These are phyloP conservation scores for Nothocercus julius DNA, from an alignment of 2,113 vertebrate species.

Conservation along the genomic window DNA sequence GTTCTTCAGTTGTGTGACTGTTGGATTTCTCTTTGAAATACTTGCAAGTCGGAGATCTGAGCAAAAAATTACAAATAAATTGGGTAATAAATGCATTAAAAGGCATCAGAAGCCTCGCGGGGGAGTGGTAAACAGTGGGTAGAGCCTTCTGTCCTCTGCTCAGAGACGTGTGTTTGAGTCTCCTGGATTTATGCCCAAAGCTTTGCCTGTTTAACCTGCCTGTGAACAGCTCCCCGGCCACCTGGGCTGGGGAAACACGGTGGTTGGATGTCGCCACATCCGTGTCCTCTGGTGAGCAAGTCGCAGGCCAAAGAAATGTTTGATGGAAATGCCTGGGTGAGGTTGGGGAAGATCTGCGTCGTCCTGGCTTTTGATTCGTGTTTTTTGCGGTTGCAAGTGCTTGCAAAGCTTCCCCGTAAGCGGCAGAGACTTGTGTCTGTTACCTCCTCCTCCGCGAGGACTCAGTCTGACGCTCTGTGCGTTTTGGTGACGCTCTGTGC, in stretches of 20 bases:
- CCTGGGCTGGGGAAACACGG: accelerated
- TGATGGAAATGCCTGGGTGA: accelerated
- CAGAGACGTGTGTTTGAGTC: not conserved
- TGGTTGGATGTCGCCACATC: not conserved
- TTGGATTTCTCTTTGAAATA: slow-evolving; percentile 11
- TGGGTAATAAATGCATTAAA: not conserved
- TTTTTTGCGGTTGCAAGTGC: not conserved
- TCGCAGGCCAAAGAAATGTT: not conserved
- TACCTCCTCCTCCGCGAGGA: not conserved
- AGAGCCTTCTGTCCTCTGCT: accelerated
- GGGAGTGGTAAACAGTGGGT: not conserved
- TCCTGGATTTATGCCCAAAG: not conserved
- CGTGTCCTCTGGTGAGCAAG: not conserved
- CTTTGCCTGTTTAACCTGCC: not conserved
- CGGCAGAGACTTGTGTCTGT: not conserved
- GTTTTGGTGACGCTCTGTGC: not conserved
- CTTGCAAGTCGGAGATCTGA: not conserved
- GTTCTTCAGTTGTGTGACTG: not conserved
- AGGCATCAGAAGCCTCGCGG: not conserved
- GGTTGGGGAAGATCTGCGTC: not conserved
- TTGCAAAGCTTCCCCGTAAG: not conserved
- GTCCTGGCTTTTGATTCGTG: not conserved
- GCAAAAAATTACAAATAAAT: not conserved
- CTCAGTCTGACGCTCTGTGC: not conserved
- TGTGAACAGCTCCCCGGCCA: accelerated